Evolutionary conservation across 2,888 invertebrate genomes (phyloP).

Genomic region (Cetonia aurata): DNA sequence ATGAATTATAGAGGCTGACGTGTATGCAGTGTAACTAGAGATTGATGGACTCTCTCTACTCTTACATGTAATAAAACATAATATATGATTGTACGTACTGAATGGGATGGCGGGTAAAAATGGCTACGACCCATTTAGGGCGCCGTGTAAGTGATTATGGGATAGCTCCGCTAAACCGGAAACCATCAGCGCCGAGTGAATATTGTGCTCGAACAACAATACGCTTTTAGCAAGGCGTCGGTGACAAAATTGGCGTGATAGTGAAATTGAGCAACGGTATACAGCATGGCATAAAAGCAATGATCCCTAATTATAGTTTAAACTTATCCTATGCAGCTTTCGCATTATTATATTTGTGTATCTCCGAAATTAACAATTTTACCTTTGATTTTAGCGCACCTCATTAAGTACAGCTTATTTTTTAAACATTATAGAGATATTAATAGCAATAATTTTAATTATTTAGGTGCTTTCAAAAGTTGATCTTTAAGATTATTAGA

Average conservation of each 20-base stretch:
- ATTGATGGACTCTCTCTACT: slow-evolving; percentile 31
- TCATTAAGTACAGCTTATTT: too few relatives aligned
- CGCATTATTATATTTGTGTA: too few relatives aligned
- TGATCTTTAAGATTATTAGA: too few relatives aligned
- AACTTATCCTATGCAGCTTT: too few relatives aligned
- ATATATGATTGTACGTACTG: slow-evolving; percentile 28
- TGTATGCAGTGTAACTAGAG: slow-evolving; percentile 34
- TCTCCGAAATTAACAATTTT: too few relatives aligned
- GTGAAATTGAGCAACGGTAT: too few relatives aligned
- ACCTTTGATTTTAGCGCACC: too few relatives aligned
- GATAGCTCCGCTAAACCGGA: slow-evolving; percentile 1
- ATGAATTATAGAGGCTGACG: slow-evolving; percentile 30
- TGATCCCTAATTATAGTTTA: too few relatives aligned
- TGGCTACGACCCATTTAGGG: slow-evolving; percentile 10
- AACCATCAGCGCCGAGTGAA: neutral
- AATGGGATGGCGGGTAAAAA: slow-evolving; percentile 8
- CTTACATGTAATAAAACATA: slow-evolving; percentile 40
- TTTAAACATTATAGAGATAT: too few relatives aligned
- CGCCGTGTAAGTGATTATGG: slow-evolving; percentile 27
- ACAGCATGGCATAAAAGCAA: too few relatives aligned
- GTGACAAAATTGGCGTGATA: neutral
- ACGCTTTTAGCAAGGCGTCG: slow-evolving; percentile 1
- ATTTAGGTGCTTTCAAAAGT: too few relatives aligned
- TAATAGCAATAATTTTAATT: too few relatives aligned
- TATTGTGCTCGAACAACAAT: slow-evolving; percentile 5